Percentiles rank a stretch among this genome's conserved stretches.
phyloP scores from a whole-genome alignment of 2,888 invertebrate genomes.

The Ctenicera cuprea region DNA sequence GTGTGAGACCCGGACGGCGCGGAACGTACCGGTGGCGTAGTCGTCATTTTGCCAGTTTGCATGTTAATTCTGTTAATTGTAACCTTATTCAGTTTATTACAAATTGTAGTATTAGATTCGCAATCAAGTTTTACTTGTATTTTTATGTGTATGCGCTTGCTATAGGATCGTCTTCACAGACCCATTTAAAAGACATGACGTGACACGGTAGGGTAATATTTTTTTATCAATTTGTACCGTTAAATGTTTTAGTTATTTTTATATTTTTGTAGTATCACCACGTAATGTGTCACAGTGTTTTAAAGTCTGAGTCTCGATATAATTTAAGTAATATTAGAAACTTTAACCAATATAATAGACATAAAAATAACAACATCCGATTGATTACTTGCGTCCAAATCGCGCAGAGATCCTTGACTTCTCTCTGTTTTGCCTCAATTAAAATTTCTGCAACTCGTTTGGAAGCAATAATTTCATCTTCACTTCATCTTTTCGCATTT shows the following conservation, averaged over 20 bases:
- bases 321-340: slow-evolving; percentile 67
- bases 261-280: slow-evolving; percentile 60
- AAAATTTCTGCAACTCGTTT: not conserved
- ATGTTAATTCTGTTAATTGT: slow-evolving; percentile 53
- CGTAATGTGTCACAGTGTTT: slow-evolving; percentile 68
- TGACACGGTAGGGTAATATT: slow-evolving; percentile 64
- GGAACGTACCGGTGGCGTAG: slow-evolving; percentile 65
- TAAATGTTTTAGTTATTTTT: slow-evolving; percentile 60
- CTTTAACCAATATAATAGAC: slow-evolving; percentile 58
- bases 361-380: slow-evolving; percentile 64
- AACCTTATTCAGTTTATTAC: slow-evolving; percentile 51
- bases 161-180: slow-evolving; percentile 55
- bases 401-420: slow-evolving; percentile 42
- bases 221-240: slow-evolving; percentile 56
- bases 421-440: not conserved
- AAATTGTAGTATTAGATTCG: slow-evolving; percentile 69
- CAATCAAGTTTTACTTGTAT: slow-evolving; percentile 63
- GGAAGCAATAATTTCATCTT: not conserved
- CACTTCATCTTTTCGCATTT: not conserved
- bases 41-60: slow-evolving; percentile 70
- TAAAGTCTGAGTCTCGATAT: slow-evolving; percentile 74
- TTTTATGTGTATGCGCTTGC: slow-evolving; percentile 65
- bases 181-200: slow-evolving; percentile 68
- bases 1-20: slow-evolving; percentile 61
- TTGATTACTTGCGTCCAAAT: slow-evolving; percentile 18